Evolutionary conservation across 2,113 vertebrate genomes (phyloP).

Genomic region (Tautogolabrus adspersus): DNA sequence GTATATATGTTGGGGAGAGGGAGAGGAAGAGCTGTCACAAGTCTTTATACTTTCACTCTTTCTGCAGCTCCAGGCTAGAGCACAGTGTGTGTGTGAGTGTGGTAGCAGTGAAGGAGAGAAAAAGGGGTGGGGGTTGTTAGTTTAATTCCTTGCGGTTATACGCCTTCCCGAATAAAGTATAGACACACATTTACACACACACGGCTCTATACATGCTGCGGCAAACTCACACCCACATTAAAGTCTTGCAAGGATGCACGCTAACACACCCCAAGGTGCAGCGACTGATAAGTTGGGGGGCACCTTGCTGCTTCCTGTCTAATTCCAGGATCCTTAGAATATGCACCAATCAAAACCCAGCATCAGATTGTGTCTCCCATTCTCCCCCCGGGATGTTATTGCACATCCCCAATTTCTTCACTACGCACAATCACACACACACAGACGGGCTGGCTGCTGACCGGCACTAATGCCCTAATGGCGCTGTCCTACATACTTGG

Average conservation of each 20-base stretch:
- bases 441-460: constrained; percentile 60
- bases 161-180: neutral
- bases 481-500: constrained; percentile 76
- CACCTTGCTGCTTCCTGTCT: constrained; percentile 34
- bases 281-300: constrained; percentile 32
- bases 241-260: neutral
- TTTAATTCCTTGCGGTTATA: constrained; percentile 32
- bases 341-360: constrained; percentile 39
- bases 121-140: neutral
- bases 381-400: constrained; percentile 38
- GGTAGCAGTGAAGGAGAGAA: constrained; percentile 1
- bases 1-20: constrained; percentile 26
- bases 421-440: constrained; percentile 32
- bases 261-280: constrained; percentile 17
- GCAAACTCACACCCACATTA: constrained; percentile 1
- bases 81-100: neutral
- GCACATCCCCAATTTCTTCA: constrained; percentile 53
- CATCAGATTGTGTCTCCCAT: constrained; percentile 39
- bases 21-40: constrained; percentile 55
- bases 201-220: neutral
- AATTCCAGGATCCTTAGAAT: constrained; percentile 30
- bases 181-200: neutral
- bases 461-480: constrained; percentile 78
- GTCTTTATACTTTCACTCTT: constrained; percentile 48
- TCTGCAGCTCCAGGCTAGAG: constrained; percentile 38